Percentiles rank a stretch among this genome's conserved stretches.
Evolutionary conservation across 2,888 invertebrate genomes (phyloP).

Genomic region (Reticulitermes lucifugus): DNA sequence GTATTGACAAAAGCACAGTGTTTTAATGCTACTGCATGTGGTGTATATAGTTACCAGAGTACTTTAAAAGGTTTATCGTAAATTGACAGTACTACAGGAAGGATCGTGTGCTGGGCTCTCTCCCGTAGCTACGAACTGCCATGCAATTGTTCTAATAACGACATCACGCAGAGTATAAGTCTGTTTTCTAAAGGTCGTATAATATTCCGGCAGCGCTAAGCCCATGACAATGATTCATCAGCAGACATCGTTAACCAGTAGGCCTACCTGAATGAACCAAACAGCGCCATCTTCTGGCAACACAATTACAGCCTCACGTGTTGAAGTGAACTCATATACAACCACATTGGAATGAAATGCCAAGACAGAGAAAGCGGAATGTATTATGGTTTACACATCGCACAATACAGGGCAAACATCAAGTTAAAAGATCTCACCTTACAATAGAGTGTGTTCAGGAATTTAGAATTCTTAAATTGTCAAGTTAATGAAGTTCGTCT

Average conservation of each 20-base stretch:
- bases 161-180: not conserved
- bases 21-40: too few relatives aligned
- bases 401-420: not conserved
- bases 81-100: not conserved
- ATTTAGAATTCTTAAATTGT: too few relatives aligned
- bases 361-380: not conserved
- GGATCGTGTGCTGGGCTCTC: not conserved
- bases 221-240: conserved; percentile 23
- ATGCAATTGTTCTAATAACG: conserved; percentile 15
- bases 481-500: too few relatives aligned
- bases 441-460: too few relatives aligned
- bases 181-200: not conserved
- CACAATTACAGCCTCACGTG: not conserved
- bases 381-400: not conserved
- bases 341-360: not conserved
- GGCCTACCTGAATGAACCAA: conserved; percentile 1
- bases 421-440: too few relatives aligned
- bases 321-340: not conserved
- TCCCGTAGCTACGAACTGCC: not conserved
- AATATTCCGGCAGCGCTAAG: not conserved
- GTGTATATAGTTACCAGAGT: too few relatives aligned
- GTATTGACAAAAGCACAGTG: too few relatives aligned
- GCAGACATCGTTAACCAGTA: conserved; percentile 18
- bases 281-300: conserved; percentile 15
- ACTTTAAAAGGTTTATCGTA: too few relatives aligned